Evolutionary conservation across 2,797 vertebrate species (phyloP).

Genomic region (Eutrigla gurnardus): DNA sequence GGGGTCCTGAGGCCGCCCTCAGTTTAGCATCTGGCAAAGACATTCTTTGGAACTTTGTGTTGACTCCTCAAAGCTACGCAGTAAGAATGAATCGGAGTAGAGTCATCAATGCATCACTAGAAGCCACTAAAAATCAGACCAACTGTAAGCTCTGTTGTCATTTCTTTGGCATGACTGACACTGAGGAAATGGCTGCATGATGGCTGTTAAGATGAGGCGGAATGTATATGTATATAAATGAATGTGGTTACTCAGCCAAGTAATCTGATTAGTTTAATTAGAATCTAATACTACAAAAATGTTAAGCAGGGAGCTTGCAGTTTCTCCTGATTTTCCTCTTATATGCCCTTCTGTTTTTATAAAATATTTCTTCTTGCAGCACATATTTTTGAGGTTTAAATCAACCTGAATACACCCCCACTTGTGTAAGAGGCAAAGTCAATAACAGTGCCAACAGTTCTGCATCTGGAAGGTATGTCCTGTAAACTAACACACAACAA

Average conservation of each 20-base stretch:
- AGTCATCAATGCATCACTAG: neutral
- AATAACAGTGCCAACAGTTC: neutral
- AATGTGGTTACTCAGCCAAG: neutral
- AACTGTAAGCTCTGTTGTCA: neutral
- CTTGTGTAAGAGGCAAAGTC: neutral
- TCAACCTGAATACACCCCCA: neutral
- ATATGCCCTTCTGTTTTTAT: neutral
- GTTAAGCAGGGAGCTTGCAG: neutral
- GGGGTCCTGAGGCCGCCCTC: constrained; percentile 28
- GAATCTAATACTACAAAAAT: neutral
- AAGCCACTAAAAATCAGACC: constrained; percentile 11
- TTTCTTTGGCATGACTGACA: constrained; percentile 1
- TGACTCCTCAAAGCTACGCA: constrained; percentile 9
- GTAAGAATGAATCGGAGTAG: constrained; percentile 13
- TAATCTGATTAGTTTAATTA: neutral
- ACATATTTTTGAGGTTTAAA: neutral
- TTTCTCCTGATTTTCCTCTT: neutral
- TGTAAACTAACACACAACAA: neutral
- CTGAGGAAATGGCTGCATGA: constrained; percentile 5
- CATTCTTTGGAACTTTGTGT: constrained; percentile 26
- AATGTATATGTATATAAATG: neutral
- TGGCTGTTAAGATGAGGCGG: constrained; percentile 5
- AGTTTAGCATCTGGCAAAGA: constrained; percentile 33
- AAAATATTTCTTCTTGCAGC: neutral
- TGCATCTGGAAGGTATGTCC: neutral